Evolutionary conservation across 2,113 vertebrate genomes (phyloP).

Genomic region (Chloebia gouldiae): DNA sequence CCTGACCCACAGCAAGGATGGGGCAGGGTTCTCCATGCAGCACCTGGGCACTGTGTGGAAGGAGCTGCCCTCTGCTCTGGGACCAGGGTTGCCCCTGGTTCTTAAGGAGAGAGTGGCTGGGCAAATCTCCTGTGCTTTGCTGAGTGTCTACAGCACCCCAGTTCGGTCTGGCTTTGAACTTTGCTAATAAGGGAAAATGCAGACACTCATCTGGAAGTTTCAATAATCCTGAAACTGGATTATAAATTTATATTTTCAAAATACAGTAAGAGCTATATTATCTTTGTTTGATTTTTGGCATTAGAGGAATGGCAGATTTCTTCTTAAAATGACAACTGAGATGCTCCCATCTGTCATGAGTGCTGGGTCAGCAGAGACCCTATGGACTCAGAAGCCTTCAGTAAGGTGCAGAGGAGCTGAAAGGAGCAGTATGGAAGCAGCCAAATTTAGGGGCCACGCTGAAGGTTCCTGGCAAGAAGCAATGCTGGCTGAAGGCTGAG

Average conservation of each 20-base stretch:
- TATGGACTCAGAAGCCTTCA: not conserved
- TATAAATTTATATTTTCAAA: not conserved
- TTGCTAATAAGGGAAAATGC: not conserved
- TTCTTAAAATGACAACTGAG: not conserved
- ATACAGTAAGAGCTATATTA: not conserved
- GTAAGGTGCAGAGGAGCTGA: not conserved
- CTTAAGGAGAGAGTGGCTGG: not conserved
- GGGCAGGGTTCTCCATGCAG: not conserved
- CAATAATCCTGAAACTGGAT: not conserved
- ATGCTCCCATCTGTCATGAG: not conserved
- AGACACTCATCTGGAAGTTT: not conserved
- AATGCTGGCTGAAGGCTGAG: not conserved
- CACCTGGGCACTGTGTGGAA: fast-evolving
- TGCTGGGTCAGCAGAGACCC: not conserved
- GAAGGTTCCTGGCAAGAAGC: not conserved
- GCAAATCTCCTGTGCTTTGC: not conserved
- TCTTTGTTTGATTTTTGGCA: not conserved
- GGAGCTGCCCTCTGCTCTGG: not conserved
- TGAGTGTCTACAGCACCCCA: not conserved
- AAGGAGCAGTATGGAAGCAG: not conserved
- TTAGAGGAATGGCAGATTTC: fast-evolving
- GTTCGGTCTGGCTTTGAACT: not conserved
- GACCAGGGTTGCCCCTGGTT: not conserved
- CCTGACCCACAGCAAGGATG: not conserved
- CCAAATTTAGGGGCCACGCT: not conserved